phyloP scores from a whole-genome alignment of 2,113 vertebrate species.

The Rynchops niger region DNA sequence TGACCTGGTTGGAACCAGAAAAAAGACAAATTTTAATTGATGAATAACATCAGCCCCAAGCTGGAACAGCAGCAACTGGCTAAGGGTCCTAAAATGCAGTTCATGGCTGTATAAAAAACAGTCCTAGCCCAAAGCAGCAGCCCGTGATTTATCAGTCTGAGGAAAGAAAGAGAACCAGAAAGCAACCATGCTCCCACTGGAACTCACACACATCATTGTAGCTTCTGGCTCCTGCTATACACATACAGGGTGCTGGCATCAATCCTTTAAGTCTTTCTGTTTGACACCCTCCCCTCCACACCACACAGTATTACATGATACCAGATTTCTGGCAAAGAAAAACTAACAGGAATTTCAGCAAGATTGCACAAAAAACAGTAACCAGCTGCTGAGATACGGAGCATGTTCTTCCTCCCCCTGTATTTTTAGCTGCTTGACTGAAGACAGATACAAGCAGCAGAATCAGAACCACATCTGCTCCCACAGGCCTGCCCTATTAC shows the following conservation, averaged over 20 bases:
- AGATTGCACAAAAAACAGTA: background rate
- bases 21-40: background rate
- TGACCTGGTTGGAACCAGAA: conserved; percentile 78
- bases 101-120: background rate
- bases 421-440: background rate
- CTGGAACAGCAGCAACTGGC: background rate
- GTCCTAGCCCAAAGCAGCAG: background rate
- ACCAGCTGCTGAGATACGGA: background rate
- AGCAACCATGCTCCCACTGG: background rate
- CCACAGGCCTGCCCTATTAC: background rate
- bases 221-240: background rate
- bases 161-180: background rate
- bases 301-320: background rate
- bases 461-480: background rate
- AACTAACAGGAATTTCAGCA: background rate
- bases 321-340: background rate
- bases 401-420: background rate
- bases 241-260: background rate
- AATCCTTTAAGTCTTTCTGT: background rate
- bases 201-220: background rate
- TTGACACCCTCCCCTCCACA: background rate
- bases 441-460: background rate
- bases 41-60: background rate
- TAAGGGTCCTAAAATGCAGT: background rate
- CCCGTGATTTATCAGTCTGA: background rate